Conservation (phyloP, 2,113 vertebrate genomes). For the Neotragus pygmaeus region DNA sequence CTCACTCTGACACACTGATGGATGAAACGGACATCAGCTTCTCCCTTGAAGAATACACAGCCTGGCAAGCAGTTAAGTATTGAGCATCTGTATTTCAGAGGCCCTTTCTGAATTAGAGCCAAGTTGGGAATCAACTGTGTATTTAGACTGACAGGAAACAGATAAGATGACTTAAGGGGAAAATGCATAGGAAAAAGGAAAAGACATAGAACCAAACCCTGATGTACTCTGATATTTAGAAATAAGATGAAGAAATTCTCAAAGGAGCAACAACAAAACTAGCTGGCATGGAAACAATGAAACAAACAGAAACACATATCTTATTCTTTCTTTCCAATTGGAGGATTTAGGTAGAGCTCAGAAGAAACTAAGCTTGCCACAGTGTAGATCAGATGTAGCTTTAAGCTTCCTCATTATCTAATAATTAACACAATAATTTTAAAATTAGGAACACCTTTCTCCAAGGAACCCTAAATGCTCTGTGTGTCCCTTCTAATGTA, state of each 20-base stretch:
- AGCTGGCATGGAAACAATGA: not conserved
- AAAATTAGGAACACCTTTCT: conserved; percentile 47
- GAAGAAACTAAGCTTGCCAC: not conserved
- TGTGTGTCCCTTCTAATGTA: conserved; percentile 1
- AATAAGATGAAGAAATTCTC: not conserved
- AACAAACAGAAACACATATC: not conserved
- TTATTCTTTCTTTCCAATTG: not conserved
- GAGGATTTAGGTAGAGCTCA: not conserved
- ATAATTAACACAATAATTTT: conserved; percentile 45
- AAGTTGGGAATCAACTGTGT: not conserved
- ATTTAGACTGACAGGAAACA: not conserved
- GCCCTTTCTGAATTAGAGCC: not conserved
- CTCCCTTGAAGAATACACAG: not conserved
- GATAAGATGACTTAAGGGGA: not conserved
- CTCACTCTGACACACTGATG: not conserved
- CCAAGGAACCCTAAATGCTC: conserved; percentile 26
- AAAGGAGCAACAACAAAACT: not conserved
- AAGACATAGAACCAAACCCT: not conserved
- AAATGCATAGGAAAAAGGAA: not conserved
- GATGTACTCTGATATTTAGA: not conserved
- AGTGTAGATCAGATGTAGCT: not conserved
- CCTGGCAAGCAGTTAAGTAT: not conserved
- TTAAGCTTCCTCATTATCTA: not conserved
- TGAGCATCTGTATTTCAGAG: not conserved
- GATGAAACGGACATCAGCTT: not conserved